Conservation (phyloP, 2,888 invertebrate species). For the Macaria liturata region DNA sequence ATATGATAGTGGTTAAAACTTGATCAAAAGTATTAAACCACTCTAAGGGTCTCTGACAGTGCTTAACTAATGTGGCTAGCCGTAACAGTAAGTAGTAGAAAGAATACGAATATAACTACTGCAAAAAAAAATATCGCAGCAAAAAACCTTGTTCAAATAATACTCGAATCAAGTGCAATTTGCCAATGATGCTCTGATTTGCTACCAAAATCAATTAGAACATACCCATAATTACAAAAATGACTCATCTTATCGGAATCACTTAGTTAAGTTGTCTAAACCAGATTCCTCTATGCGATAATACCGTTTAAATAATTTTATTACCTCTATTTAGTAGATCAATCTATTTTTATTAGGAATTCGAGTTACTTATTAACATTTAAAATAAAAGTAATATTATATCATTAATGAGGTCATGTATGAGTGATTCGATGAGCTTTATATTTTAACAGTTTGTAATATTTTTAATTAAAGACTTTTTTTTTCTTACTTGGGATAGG, state of each 20-base stretch:
- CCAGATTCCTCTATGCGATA: slow-evolving; percentile 44
- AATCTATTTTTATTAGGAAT: slow-evolving; percentile 21
- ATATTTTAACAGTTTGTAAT: too few relatives aligned
- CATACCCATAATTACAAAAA: slow-evolving; percentile 12
- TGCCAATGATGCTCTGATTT: slow-evolving; percentile 9
- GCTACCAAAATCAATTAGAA: slow-evolving; percentile 21
- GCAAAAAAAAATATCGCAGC: too few relatives aligned
- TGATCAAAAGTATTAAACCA: too few relatives aligned
- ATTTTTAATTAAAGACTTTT: too few relatives aligned
- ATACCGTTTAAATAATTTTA: slow-evolving; percentile 31
- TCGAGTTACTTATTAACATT: slow-evolving; percentile 2
- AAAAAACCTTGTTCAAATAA: slow-evolving; percentile 17
- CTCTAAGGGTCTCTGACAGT: too few relatives aligned
- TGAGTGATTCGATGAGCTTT: background rate
- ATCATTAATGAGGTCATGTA: slow-evolving; percentile 8
- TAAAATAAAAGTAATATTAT: background rate
- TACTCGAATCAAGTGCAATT: slow-evolving; percentile 14
- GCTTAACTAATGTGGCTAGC: too few relatives aligned
- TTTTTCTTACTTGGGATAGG: too few relatives aligned
- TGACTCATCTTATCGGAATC: slow-evolving; percentile 39
- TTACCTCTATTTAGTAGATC: slow-evolving; percentile 18
- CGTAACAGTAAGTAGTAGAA: too few relatives aligned
- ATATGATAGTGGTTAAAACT: too few relatives aligned
- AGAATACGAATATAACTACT: too few relatives aligned
- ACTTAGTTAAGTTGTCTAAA: slow-evolving; percentile 33